Evolutionary conservation across 2,113 vertebrate genomes (phyloP).

Genomic region (Sula dactylatra): DNA sequence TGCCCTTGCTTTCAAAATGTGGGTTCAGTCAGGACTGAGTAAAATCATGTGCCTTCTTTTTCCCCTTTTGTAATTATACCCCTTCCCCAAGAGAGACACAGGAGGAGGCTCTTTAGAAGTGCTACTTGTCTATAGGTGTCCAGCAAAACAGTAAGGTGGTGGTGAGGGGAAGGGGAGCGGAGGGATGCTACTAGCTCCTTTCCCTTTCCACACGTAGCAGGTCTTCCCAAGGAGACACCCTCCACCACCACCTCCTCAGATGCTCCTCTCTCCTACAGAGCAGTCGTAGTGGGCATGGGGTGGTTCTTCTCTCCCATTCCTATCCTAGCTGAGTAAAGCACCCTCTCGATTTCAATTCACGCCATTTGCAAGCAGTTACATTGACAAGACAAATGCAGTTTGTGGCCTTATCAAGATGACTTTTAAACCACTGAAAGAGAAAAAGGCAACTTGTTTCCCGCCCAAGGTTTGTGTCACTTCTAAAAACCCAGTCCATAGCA

Average conservation of each 20-base stretch:
- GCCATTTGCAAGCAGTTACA: background rate
- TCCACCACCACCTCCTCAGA: conserved; percentile 1
- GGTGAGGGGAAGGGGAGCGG: background rate
- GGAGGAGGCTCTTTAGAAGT: conserved; percentile 49
- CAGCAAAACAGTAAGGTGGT: conserved; percentile 20
- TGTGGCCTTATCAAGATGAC: conserved; percentile 67
- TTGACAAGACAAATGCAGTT: conserved; percentile 37
- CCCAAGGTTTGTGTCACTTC: conserved; percentile 12
- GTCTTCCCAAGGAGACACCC: conserved; percentile 54
- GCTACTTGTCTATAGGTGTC: conserved; percentile 28
- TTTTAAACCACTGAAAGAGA: conserved; percentile 8
- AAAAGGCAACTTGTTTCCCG: background rate
- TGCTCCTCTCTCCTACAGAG: background rate
- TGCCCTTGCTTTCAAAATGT: conserved; percentile 65
- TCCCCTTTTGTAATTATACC: conserved; percentile 69
- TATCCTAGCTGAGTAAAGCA: background rate
- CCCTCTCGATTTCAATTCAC: background rate
- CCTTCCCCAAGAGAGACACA: conserved; percentile 27
- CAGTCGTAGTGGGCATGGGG: background rate
- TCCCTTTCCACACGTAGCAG: conserved; percentile 42
- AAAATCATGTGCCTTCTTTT: conserved; percentile 83
- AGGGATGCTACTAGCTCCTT: background rate
- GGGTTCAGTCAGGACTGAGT: conserved; percentile 72
- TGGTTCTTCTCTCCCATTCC: conserved; percentile 2
- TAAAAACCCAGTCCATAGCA: background rate